A percentile compares a stretch with the other conserved stretches of the same genome.
phyloP scores from a whole-genome alignment of 2,888 invertebrate genomes.

The Rhamnusium bicolor region DNA sequence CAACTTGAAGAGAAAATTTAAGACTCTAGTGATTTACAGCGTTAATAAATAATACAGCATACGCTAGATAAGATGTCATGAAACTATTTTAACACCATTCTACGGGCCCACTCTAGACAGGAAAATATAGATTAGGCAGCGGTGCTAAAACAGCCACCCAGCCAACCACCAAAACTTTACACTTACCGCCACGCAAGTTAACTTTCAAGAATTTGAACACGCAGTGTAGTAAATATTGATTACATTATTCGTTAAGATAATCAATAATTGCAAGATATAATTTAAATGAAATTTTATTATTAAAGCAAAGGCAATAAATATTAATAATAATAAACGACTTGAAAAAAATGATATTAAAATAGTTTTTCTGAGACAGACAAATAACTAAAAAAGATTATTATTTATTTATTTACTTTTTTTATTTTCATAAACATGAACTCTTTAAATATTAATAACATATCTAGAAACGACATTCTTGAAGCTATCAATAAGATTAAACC shows the following conservation, averaged over 20 bases:
- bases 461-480: too few species aligned
- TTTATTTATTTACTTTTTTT: too few species aligned
- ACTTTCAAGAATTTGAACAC: conserved; percentile 4
- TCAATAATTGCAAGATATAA: background rate
- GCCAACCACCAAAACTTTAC: background rate
- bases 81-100: conserved; percentile 29
- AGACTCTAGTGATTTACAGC: conserved; percentile 17
- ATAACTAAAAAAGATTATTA: too few species aligned
- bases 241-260: background rate
- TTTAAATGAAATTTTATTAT: too few species aligned
- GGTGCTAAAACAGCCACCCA: background rate
- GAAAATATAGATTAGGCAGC: conserved; percentile 12
- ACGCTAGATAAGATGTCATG: conserved; percentile 34
- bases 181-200: background rate
- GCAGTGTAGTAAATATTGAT: background rate
- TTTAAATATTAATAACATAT: too few species aligned
- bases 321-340: too few species aligned
- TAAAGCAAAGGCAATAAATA: too few species aligned
- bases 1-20: conserved; percentile 24
- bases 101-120: background rate
- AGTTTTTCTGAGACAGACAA: too few species aligned
- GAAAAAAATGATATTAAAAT: too few species aligned
- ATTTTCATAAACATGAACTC: too few species aligned
- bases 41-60: conserved; percentile 29
- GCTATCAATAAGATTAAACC: too few species aligned